Percentiles rank a stretch among this genome's conserved stretches.
phyloP scores from a whole-genome alignment of 1,140 invertebrate genomes.

The Bombus polaris region DNA sequence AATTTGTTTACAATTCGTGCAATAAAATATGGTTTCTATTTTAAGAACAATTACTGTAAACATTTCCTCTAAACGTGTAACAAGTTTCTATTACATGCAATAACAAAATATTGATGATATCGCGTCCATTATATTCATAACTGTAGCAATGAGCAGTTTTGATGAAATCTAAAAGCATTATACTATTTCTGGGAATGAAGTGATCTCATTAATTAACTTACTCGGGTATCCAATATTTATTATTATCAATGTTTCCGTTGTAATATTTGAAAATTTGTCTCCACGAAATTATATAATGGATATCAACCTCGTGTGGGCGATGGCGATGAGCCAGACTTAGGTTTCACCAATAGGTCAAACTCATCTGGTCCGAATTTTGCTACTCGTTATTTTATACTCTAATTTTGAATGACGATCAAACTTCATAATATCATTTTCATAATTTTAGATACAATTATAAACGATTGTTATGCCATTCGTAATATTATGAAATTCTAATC shows the following conservation, averaged over 20 bases:
- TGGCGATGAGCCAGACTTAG: conserved; percentile 3
- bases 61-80: no score
- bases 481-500: background rate
- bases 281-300: conserved; percentile 2
- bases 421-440: background rate
- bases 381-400: background rate
- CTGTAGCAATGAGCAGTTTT: no score
- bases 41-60: no score
- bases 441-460: background rate
- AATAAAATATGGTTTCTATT: no score
- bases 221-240: background rate
- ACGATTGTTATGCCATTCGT: background rate
- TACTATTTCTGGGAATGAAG: no score
- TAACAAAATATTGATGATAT: no score
- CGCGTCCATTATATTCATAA: no score
- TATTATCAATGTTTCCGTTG: background rate
- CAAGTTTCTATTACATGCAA: no score
- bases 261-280: background rate
- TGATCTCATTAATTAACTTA: no score
- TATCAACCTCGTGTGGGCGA: background rate
- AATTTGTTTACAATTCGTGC: no score
- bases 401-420: background rate
- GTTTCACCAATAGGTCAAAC: conserved; percentile 21
- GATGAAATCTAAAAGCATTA: no score
- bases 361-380: background rate